Conservation (phyloP, 2,113 vertebrate genomes). For the Nycticryphes semicollaris region DNA sequence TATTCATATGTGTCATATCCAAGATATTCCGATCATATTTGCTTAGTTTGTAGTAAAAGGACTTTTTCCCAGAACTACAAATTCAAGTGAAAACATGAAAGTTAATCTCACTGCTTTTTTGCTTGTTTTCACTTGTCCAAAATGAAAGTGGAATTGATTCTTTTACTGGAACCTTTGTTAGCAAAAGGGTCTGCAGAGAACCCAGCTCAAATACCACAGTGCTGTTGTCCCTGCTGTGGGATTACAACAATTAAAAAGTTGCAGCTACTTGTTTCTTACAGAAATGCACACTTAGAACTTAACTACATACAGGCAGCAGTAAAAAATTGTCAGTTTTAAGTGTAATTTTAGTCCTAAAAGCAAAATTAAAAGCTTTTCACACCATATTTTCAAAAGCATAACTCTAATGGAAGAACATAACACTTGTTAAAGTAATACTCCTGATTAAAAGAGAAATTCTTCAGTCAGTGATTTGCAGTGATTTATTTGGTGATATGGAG, state of each 20-base stretch:
- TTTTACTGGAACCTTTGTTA: not conserved
- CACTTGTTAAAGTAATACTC: not conserved
- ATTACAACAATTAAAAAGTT: not conserved
- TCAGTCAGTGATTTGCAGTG: not conserved
- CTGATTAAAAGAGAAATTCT: not conserved
- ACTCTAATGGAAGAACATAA: not conserved
- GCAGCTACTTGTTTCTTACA: not conserved
- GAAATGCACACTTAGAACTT: not conserved
- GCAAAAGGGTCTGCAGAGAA: not conserved
- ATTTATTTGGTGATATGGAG: not conserved
- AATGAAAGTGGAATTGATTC: not conserved
- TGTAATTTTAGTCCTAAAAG: not conserved
- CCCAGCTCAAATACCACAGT: accelerated
- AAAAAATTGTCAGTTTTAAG: not conserved
- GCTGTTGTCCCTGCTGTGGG: not conserved
- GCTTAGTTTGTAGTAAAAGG: not conserved
- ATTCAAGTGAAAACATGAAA: not conserved
- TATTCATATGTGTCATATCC: not conserved
- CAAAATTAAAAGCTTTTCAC: not conserved
- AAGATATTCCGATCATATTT: not conserved
- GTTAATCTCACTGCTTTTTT: not conserved
- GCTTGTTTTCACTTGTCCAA: not conserved
- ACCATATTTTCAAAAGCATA: not conserved
- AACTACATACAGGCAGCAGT: not conserved
- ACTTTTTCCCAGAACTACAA: not conserved